phyloP scores from a whole-genome alignment of 2,113 vertebrate species.

The Heteronetta atricapilla region DNA sequence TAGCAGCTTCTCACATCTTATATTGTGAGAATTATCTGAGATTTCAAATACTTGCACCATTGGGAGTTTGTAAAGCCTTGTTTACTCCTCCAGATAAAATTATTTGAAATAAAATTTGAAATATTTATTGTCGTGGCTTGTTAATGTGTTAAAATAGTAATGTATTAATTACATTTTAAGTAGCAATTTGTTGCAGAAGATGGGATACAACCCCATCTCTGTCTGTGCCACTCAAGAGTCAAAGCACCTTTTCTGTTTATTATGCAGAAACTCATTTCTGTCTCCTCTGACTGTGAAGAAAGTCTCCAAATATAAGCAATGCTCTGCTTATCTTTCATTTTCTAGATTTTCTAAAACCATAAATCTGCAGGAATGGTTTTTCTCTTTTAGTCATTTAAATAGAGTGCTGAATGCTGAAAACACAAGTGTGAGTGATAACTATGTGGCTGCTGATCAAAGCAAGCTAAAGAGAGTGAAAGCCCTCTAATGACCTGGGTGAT shows the following conservation, averaged over 20 bases:
- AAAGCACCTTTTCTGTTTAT: not conserved
- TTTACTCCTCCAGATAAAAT: not conserved
- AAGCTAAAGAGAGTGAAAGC: not conserved
- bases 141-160: not conserved
- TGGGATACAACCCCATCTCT: not conserved
- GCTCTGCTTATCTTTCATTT: constrained; percentile 27
- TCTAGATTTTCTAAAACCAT: constrained; percentile 24
- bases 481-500: not conserved
- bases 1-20: accelerated
- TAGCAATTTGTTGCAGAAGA: not conserved
- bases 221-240: not conserved
- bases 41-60: not conserved
- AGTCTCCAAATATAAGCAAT: not conserved
- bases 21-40: not conserved
- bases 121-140: not conserved
- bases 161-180: not conserved
- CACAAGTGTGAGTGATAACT: constrained; percentile 27
- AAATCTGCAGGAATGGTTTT: not conserved
- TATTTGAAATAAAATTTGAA: constrained; percentile 3
- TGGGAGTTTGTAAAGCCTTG: not conserved
- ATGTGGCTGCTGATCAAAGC: constrained; percentile 64
- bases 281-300: not conserved
- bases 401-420: constrained; percentile 42
- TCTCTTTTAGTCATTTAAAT: constrained; percentile 43
- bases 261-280: not conserved